These are phyloP conservation scores for Torymus aiolomorphi DNA, from an alignment of 2,888 invertebrate genomes.

Conservation along the genomic window DNA sequence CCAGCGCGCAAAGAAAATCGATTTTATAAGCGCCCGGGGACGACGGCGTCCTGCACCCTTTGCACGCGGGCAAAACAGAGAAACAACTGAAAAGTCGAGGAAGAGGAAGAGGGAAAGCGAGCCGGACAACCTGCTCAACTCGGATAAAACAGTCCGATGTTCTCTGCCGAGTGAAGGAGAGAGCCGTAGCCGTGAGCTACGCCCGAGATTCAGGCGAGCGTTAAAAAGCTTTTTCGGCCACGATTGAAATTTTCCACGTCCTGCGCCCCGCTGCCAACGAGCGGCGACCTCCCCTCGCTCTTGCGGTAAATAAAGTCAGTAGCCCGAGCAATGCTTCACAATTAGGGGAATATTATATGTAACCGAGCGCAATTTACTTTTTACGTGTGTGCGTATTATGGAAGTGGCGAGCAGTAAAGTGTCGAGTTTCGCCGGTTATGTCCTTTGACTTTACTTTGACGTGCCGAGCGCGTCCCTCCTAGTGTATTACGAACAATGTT, in stretches of 20 bases:
- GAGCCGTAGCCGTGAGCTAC: conserved; percentile 23
- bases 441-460: no score
- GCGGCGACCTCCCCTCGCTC: not conserved
- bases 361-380: conserved; percentile 36
- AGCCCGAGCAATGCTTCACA: conserved; percentile 35
- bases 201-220: conserved; percentile 42
- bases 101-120: not conserved
- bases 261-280: not conserved
- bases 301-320: conserved; percentile 34
- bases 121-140: not conserved
- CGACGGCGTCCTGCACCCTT: conserved; percentile 58
- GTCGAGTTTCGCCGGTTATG: no score
- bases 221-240: conserved; percentile 51
- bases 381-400: no score
- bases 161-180: not conserved
- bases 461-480: not conserved
- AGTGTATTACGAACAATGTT: not conserved
- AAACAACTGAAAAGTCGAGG: conserved; percentile 30
- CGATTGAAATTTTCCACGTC: conserved; percentile 52
- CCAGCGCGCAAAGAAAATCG: conserved; percentile 57
- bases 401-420: no score
- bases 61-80: conserved; percentile 55
- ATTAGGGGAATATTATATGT: conserved; percentile 39
- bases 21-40: conserved; percentile 63
- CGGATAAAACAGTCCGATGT: conserved; percentile 49